Conservation (phyloP, 1,140 invertebrate genomes). For the Hydropsyche tenuis region DNA sequence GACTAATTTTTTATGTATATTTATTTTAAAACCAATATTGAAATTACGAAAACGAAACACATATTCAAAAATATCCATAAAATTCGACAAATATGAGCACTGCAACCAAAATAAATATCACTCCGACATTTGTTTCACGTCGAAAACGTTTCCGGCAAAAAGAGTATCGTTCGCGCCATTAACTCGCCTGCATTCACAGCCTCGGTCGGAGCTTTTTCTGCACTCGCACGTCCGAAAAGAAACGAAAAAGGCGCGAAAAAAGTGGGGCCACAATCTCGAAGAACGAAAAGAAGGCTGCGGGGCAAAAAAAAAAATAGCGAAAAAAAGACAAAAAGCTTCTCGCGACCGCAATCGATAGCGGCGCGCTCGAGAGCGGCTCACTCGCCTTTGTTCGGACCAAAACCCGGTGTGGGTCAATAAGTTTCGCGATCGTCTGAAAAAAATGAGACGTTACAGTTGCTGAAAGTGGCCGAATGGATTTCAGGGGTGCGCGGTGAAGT, state of each 20-base stretch:
- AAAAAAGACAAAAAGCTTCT: conserved; percentile 11
- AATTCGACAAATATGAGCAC: too few species aligned
- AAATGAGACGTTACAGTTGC: too few species aligned
- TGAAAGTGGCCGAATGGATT: too few species aligned
- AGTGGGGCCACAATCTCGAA: not conserved
- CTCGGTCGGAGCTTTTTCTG: conserved; percentile 10
- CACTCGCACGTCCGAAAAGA: not conserved
- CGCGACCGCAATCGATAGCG: conserved; percentile 12
- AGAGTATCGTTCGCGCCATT: conserved; percentile 7
- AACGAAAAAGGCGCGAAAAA: not conserved
- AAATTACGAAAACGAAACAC: too few species aligned
- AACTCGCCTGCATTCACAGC: not conserved
- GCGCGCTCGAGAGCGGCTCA: not conserved
- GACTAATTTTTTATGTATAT: too few species aligned
- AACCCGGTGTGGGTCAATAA: too few species aligned
- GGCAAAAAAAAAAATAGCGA: not conserved
- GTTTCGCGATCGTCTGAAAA: too few species aligned
- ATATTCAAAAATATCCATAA: too few species aligned
- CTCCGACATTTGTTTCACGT: too few species aligned
- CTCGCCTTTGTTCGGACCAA: not conserved
- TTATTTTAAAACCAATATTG: too few species aligned
- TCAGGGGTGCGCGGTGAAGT: too few species aligned
- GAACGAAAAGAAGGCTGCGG: not conserved
- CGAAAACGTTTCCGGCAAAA: not conserved
- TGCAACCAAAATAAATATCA: too few species aligned